A percentile compares a stretch with the other conserved stretches of the same genome.
Conservation (phyloP, 2,888 invertebrate genomes). For the Cerceris rybyensis region DNA sequence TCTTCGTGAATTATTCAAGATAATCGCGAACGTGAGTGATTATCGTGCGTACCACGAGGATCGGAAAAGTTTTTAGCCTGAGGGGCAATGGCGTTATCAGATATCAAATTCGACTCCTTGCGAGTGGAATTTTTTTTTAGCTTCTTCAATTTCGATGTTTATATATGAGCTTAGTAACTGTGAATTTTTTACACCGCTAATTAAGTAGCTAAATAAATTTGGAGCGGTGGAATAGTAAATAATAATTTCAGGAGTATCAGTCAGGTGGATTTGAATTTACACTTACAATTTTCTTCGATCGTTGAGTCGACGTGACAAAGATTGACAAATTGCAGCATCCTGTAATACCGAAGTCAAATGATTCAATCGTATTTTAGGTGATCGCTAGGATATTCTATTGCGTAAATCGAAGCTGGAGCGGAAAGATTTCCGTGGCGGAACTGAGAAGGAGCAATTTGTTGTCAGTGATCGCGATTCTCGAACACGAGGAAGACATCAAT, state of each 20-base stretch:
- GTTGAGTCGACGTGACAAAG: no score
- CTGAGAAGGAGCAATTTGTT: conserved; percentile 95
- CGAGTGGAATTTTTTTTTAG: background rate
- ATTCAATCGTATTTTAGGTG: conserved; percentile 85
- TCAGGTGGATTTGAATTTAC: no score
- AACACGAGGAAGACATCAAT: conserved; percentile 98
- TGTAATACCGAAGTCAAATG: background rate
- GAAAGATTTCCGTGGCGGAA: conserved; percentile 93
- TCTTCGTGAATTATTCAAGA: conserved; percentile 48
- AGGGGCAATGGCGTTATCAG: background rate
- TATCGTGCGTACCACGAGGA: conserved; percentile 25
- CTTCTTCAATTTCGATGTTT: no score
- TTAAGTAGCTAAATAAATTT: no score
- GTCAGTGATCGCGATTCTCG: conserved; percentile 89
- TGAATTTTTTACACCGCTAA: no score
- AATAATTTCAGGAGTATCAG: no score
- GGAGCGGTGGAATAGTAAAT: no score
- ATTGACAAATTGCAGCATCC: background rate
- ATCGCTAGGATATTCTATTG: conserved; percentile 98
- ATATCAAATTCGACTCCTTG: background rate
- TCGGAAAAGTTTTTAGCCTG: conserved; percentile 15
- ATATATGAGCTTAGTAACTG: no score
- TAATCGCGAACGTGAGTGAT: conserved; percentile 30
- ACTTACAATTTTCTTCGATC: no score
- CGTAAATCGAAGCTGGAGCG: conserved; percentile 98